phyloP scores from a whole-genome alignment of 2,113 vertebrate genomes.

The Rhinopithecus roxellana region DNA sequence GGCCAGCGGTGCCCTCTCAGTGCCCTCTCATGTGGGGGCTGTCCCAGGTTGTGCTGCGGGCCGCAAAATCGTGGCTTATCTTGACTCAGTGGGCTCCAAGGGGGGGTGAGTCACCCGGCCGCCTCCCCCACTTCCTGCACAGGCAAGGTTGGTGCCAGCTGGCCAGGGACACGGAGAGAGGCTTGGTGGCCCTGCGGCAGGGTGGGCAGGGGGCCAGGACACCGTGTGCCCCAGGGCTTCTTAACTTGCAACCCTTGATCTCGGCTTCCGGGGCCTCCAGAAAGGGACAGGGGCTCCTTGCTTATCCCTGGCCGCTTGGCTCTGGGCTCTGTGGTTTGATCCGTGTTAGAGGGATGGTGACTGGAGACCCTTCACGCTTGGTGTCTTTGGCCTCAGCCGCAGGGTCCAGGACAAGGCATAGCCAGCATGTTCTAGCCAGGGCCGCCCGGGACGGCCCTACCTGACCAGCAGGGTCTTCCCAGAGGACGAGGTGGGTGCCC shows the following conservation, averaged over 20 bases:
- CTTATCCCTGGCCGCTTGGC: background rate
- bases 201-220: accelerated
- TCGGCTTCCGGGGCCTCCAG: background rate
- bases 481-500: too few relatives aligned
- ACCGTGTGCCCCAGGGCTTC: accelerated
- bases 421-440: background rate
- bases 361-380: background rate
- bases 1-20: background rate
- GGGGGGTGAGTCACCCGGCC: background rate
- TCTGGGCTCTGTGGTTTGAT: background rate
- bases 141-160: background rate
- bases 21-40: background rate
- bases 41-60: accelerated
- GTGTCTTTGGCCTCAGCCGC: background rate
- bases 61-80: background rate
- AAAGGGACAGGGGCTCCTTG: background rate
- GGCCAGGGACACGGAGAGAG: accelerated
- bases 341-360: accelerated
- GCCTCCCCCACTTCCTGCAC: background rate
- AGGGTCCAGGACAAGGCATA: background rate
- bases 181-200: background rate
- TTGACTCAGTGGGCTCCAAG: background rate
- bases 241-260: background rate
- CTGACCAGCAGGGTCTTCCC: background rate
- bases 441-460: too few relatives aligned